Evolutionary conservation across 2,797 vertebrate genomes (phyloP).

Genomic region (Acanthurus leucopareius): DNA sequence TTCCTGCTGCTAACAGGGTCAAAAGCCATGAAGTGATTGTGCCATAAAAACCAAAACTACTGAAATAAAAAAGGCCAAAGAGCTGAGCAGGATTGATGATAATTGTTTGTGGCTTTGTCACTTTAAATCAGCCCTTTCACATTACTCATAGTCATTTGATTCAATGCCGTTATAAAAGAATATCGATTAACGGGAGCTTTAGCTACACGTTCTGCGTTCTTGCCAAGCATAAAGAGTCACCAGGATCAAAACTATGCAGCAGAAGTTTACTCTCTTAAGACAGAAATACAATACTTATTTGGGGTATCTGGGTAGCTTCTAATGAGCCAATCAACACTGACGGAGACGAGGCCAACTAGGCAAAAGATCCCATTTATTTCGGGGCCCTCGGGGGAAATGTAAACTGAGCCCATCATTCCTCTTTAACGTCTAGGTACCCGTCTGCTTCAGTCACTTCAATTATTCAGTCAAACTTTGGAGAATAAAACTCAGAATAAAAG

Average conservation of each 20-base stretch:
- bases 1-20: neutral
- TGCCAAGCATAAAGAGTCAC: constrained; percentile 12
- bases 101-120: neutral
- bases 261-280: constrained; percentile 35
- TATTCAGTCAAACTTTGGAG: constrained; percentile 7
- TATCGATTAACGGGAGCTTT: constrained; percentile 15
- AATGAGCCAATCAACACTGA: constrained; percentile 54
- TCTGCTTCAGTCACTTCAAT: constrained; percentile 31
- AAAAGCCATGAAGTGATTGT: neutral
- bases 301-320: constrained; percentile 24
- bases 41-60: neutral
- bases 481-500: neutral
- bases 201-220: neutral
- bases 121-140: constrained; percentile 1
- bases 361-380: constrained; percentile 48
- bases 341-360: constrained; percentile 13
- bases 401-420: constrained; percentile 26
- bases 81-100: constrained; percentile 1
- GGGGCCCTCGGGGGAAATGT: constrained; percentile 5
- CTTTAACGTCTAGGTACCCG: neutral
- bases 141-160: constrained; percentile 24
- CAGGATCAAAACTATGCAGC: constrained; percentile 7
- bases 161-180: constrained; percentile 17
- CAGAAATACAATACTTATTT: constrained; percentile 43
- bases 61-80: neutral